Evolutionary conservation across 2,797 vertebrate species (phyloP).

Genomic region (Poeciliopsis paucimaculata): DNA sequence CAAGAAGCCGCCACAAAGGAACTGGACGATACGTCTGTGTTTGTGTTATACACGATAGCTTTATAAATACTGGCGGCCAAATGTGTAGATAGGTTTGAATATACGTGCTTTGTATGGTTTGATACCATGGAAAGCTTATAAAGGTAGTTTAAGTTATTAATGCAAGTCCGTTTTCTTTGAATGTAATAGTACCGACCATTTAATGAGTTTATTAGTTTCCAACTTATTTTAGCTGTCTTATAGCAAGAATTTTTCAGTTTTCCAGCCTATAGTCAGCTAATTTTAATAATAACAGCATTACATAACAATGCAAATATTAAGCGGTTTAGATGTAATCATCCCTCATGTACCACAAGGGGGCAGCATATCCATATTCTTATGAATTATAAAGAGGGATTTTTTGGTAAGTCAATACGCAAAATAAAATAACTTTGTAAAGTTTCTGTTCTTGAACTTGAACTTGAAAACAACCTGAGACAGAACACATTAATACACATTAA

Average conservation of each 20-base stretch:
- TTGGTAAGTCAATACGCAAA: not conserved
- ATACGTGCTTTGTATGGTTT: fast-evolving
- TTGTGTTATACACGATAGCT: conserved; percentile 9
- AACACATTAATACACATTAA: not conserved
- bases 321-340: conserved; percentile 6
- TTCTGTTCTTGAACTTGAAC: not conserved
- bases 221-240: not conserved
- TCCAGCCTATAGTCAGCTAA: not conserved
- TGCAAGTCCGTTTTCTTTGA: not conserved
- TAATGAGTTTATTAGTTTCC: not conserved
- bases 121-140: not conserved
- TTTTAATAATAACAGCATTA: not conserved
- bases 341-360: conserved; percentile 62
- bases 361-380: conserved; percentile 53
- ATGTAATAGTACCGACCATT: not conserved
- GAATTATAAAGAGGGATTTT: not conserved
- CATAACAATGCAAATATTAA: conserved; percentile 17
- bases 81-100: not conserved
- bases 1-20: conserved; percentile 70
- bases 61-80: not conserved
- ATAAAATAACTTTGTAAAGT: not conserved
- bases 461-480: not conserved
- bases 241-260: not conserved
- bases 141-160: not conserved
- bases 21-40: conserved; percentile 21